phyloP scores from a whole-genome alignment of 1,140 invertebrate species.

The Zaprionus gabonicus region DNA sequence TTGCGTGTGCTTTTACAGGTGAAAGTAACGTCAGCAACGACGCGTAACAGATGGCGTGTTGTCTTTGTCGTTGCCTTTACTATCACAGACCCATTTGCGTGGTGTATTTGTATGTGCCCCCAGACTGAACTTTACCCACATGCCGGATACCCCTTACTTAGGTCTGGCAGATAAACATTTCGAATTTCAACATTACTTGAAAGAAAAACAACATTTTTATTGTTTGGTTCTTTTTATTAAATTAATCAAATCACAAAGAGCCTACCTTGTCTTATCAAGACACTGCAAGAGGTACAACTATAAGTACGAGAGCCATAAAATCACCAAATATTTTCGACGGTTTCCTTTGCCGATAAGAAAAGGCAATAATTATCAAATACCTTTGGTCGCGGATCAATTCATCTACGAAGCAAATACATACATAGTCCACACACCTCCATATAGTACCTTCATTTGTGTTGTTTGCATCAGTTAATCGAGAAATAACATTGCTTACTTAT shows the following conservation, averaged over 20 bases:
- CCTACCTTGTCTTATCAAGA: conserved; percentile 24
- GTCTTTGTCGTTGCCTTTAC: conserved; percentile 13
- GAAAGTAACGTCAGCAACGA: conserved; percentile 47
- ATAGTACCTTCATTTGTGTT: neutral
- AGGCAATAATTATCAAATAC: conserved; percentile 14
- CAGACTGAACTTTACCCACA: neutral
- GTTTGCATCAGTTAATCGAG: conserved; percentile 10
- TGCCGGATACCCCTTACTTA: neutral
- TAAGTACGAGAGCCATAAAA: conserved; percentile 11
- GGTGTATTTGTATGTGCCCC: neutral
- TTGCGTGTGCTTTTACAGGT: conserved; percentile 50
- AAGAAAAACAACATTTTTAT: conserved; percentile 5
- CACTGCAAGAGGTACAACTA: conserved; percentile 18
- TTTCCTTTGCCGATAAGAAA: conserved; percentile 42
- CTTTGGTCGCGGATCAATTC: conserved; percentile 12
- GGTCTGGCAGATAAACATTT: neutral
- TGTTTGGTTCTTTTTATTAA: conserved; percentile 1
- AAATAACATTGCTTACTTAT: conserved; percentile 9
- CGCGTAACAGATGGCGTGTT: conserved; percentile 54
- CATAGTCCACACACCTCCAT: neutral
- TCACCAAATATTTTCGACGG: conserved; percentile 28
- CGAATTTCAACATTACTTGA: neutral
- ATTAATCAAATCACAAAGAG: conserved; percentile 9
- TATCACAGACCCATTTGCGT: conserved; percentile 1
- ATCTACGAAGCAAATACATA: neutral